A percentile compares a stretch with the other conserved stretches of the same genome.
These are phyloP conservation scores for Drosophila robusta DNA, from an alignment of 2,888 invertebrate genomes.

Conservation along the genomic window DNA sequence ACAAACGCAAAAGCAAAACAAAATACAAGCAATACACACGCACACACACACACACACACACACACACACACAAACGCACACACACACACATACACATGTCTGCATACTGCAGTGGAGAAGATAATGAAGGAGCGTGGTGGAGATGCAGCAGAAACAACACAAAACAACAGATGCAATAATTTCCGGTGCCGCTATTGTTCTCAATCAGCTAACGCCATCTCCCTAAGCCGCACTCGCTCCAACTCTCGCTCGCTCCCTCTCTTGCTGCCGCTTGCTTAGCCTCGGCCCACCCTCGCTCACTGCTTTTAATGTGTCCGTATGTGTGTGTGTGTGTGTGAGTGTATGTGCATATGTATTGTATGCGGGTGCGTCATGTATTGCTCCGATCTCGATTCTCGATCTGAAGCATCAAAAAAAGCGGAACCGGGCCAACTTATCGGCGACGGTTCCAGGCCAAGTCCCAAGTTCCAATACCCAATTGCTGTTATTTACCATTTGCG, in stretches of 20 bases:
- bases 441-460: conserved; percentile 30
- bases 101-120: conserved; percentile 17
- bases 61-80: background rate
- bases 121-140: conserved; percentile 17
- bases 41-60: background rate
- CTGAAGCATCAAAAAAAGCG: conserved; percentile 26
- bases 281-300: conserved; percentile 1
- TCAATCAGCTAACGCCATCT: conserved; percentile 76
- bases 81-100: background rate
- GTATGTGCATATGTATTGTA: background rate
- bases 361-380: conserved; percentile 46
- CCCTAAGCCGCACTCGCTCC: conserved; percentile 26
- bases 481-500: conserved; percentile 42
- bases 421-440: conserved; percentile 39
- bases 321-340: background rate
- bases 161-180: conserved; percentile 76
- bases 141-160: conserved; percentile 39
- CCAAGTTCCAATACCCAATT: conserved; percentile 43
- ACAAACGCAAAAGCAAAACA: conserved; percentile 25
- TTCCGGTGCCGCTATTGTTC: conserved; percentile 74
- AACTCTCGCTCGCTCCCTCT: conserved; percentile 18
- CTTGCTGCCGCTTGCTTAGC: background rate
- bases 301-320: background rate
- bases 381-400: conserved; percentile 28
- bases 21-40: conserved; percentile 21